Evolutionary conservation across 2,888 invertebrate species (phyloP), one percentile per base, ranked within the genome.

Genomic region (Hypselothyrea guttata): DNA sequence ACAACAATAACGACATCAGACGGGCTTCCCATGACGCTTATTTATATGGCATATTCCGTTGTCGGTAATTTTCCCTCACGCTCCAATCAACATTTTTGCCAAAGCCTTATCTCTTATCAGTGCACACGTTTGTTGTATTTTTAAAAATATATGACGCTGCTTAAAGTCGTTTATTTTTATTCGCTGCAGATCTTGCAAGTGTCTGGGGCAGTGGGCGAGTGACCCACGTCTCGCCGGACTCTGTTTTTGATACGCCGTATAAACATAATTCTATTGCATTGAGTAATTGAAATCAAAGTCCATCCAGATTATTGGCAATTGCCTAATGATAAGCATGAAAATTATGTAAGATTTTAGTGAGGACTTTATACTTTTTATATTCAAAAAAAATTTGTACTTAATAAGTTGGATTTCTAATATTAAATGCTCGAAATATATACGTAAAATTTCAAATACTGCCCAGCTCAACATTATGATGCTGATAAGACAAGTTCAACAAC

Each of bases 71-170:
- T 61, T 61, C 48, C 55, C 51, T 3, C 7, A 18, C 22, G 38
- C 40, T 63, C n/a, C 40, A 66, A 56, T 69, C 48, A 44, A 15
- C 16, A 53, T 57, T 44, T 33, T 37, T 18, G 47, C 38, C 7
- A 44, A 31, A 16, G n/a, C 33, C 34, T 31, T 30, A 35, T 27
- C 12, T 46, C 75, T 68, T 74, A 75, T 75, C 75, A 66, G 61
- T 65, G 22, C 27, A 42, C 37, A 34, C 35, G 27, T 34, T 44
- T 38, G 22, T 8, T 18, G 8, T 13, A 37, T 8, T 22, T 35
- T 34, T 18, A 16, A 16, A 33, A 33, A 18, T 38, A 30, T 9
- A 30, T 45, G 15, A 27, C 40, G 11, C 9, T 31, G n/a, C 5
- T 16, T 44, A 16, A 8, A 38, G 13, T 12, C 11, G n/a, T 27